Evolutionary conservation across 2,888 invertebrate species (phyloP), one percentile per base, ranked within the genome.

Genomic region (Mechanitis messenoides): DNA sequence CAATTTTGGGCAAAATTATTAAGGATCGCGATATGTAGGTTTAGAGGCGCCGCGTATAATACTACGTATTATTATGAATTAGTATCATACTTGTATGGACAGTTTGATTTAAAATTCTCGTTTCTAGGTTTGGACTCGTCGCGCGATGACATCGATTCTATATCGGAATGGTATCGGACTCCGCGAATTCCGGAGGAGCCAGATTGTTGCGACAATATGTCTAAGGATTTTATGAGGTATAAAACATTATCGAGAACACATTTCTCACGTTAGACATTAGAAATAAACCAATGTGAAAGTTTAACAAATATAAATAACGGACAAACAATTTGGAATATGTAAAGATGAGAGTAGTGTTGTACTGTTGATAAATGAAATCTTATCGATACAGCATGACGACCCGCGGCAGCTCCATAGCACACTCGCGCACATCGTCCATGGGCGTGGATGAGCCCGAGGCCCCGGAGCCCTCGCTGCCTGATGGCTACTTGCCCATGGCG

Each of bases 401-500:
- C 55, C 74, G 78, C 56, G 72, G 76, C 42, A 74, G 79, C 45
- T 91, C 92, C 3, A 79, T 87, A 58, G 91, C 86, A 53, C 93
- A 93, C 79, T 93, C 93, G 63, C 91, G 93, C 20, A 92, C 91
- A 20, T 93, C 93, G 50, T 93, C 93, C 9, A 77, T 93, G 54
- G 55, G 78, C 54, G 69, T 68, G 45, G 71, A 69, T 56, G 70
- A 69, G 54, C 64, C 68, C 53, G 68, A 74, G 7, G 47, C 57
- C 64, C 68, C 59, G 55, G 70, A 65, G 59, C 31, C 60, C 60
- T 53, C 62, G 71, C 63, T 71, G 72, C 70, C 81, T 66, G 91
- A 90, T 63, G 92, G 92, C 45, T 94, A 94, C 81, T 91, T 94
- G 64, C 92, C 93, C 60, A 94, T 94, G 94, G 92, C 91, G n/a